These are phyloP conservation scores for Bradysia coprophila DNA, from an alignment of 1,140 invertebrate species.

Conservation along the genomic window DNA sequence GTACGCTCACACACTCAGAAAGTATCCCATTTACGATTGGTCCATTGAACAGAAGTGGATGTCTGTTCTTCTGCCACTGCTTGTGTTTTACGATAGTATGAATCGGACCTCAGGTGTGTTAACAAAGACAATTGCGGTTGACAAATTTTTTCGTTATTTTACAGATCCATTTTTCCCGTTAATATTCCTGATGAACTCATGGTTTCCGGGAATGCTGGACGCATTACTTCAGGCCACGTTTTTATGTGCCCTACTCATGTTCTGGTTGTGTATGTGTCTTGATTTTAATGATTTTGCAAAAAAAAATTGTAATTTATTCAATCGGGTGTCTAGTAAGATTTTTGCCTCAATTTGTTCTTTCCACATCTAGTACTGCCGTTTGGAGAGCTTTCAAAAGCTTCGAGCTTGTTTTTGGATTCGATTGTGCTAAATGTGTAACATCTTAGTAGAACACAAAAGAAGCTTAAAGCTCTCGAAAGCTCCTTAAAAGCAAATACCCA, in stretches of 20 bases:
- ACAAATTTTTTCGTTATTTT: slow-evolving; percentile 8
- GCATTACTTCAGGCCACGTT: slow-evolving; percentile 81
- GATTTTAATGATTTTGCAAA: too few species aligned
- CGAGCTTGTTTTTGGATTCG: too few species aligned
- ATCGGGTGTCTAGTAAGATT: slow-evolving; percentile 22
- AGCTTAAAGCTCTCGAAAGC: too few species aligned
- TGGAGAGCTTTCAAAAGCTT: too few species aligned
- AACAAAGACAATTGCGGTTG: too few species aligned
- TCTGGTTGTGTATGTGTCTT: slow-evolving; percentile 66
- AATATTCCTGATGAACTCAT: slow-evolving; percentile 75
- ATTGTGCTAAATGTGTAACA: too few species aligned
- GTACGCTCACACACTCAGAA: slow-evolving; percentile 75
- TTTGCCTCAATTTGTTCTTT: too few species aligned
- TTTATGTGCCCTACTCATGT: slow-evolving; percentile 68
- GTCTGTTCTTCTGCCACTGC: slow-evolving; percentile 68
- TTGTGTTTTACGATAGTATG: slow-evolving; percentile 83
- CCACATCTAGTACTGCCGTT: too few species aligned
- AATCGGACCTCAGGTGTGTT: slow-evolving; percentile 4
- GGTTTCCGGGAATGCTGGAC: slow-evolving; percentile 80
- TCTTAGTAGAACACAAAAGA: too few species aligned
- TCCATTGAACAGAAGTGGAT: slow-evolving; percentile 97
- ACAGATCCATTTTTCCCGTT: slow-evolving; percentile 87
- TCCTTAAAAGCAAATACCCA: too few species aligned
- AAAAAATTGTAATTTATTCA: background rate
- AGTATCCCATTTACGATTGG: slow-evolving; percentile 82